A percentile compares a stretch with the other conserved stretches of the same genome.
Conservation (phyloP, 2,113 vertebrate genomes). For the Fukomys damarensis region DNA sequence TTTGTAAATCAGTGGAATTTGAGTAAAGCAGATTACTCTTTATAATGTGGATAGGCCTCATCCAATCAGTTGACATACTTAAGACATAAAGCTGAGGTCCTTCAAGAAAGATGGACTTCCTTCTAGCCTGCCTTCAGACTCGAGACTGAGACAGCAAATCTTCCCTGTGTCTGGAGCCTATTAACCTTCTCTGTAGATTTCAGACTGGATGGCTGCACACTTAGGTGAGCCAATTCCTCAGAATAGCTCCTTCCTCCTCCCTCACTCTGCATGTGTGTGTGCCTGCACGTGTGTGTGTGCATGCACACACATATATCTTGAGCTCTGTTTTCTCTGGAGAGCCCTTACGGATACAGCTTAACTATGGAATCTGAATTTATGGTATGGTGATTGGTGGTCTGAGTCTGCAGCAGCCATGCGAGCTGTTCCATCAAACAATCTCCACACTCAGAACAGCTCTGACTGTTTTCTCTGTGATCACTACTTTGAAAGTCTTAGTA, state of each 20-base stretch:
- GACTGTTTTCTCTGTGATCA: not conserved
- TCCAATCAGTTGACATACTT: not conserved
- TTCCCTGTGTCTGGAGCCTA: not conserved
- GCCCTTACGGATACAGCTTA: not conserved
- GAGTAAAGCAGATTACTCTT: not conserved
- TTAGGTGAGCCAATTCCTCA: not conserved
- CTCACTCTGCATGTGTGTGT: not conserved
- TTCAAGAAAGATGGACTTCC: not conserved
- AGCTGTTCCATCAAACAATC: not conserved
- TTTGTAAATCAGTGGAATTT: not conserved
- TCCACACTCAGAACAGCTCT: not conserved
- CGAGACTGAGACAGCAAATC: not conserved
- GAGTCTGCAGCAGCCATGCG: not conserved
- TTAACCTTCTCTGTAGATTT: not conserved
- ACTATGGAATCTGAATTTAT: not conserved
- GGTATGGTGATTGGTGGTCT: not conserved
- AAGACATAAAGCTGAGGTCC: not conserved
- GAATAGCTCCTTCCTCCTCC: not conserved
- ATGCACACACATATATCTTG: no score
- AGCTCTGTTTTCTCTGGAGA: conserved; percentile 6
- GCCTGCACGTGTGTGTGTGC: not conserved
- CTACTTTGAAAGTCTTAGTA: not conserved
- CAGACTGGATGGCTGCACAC: not conserved
- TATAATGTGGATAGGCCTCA: not conserved
- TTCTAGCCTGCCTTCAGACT: not conserved